Evolutionary conservation across 1,140 invertebrate species (phyloP).

Genomic region (Planococcus citri): DNA sequence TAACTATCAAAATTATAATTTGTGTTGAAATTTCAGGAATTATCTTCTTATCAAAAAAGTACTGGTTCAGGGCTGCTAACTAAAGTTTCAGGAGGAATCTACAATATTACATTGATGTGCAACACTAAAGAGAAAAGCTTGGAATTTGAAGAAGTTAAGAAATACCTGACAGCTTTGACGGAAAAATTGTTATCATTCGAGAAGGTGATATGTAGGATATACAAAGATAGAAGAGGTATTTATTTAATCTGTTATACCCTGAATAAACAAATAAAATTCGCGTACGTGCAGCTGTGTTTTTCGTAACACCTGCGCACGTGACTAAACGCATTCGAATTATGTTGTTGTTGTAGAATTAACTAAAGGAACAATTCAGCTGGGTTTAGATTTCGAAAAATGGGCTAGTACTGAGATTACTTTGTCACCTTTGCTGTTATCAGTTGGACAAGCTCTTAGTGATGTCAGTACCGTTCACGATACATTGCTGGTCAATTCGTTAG

Average conservation of each 20-base stretch:
- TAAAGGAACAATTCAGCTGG: neutral
- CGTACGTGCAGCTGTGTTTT: neutral
- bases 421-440: neutral
- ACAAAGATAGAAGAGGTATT: constrained; percentile 26
- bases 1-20: neutral
- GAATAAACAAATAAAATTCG: neutral
- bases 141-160: constrained; percentile 24
- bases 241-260: neutral
- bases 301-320: neutral
- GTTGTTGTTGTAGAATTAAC: neutral
- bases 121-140: constrained; percentile 22
- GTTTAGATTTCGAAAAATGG: constrained; percentile 12
- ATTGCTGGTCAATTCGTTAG: neutral
- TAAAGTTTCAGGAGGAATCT: constrained; percentile 25
- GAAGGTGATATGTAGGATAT: constrained; percentile 23
- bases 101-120: constrained; percentile 24
- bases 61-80: constrained; percentile 21
- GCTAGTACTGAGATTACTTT: neutral
- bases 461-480: neutral
- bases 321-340: neutral
- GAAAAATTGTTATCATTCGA: constrained; percentile 25
- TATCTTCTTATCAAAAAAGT: constrained; percentile 22
- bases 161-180: constrained; percentile 21
- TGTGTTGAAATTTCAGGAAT: constrained; percentile 22
- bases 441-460: neutral